Base-by-base conservation (phyloP, 2,888 invertebrate species). In the Minunthozetes semirufus region DNA sequence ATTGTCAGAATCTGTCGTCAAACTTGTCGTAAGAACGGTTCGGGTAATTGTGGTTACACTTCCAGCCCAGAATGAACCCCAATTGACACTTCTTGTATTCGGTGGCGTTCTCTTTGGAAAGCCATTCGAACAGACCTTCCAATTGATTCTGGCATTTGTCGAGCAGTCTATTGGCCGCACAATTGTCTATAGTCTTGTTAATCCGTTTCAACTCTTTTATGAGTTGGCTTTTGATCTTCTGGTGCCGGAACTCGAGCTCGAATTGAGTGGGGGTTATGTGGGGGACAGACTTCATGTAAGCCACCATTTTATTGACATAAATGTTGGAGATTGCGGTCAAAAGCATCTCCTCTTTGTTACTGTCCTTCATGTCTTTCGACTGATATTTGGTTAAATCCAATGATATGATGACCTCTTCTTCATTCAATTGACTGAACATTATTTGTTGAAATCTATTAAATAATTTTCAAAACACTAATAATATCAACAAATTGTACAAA, bases 1-100 rank as follows among this genome's bases (percentile, higher is more conserved):
- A 63, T 63, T 33, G 33, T 63, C 33, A 68, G 33, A 68, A 68
- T 33, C 68, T 42, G 22, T 68, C 42, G 68, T 68, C 68, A 46
- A 68, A 38, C 17, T 42, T 46, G 5, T 46, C 42, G 22, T 22
- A 68, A 1, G 38, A 9, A 19, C 8, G n/a, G 1, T 68, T 68
- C 22, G 68, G 42, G 4, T 46, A 8, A 46, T 68, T 68, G n/a
- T 42, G 22, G 42, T 6, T 22, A 25, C 68, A 68, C 25, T 68
- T 68, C 68, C 68, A 68, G 38, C 68, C 68, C 8, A 68, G 38
- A 6, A 25, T 68, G 42, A 68, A 68, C 19, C 42, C 68, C 4
- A 42, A 1, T 13, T 68, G 68, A 68, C 68, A 68, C 8, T 46
- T 68, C 42, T 33, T 68, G 19, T 68, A 68, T 15, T 68, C 68